A percentile compares a stretch with the other conserved stretches of the same genome.
Evolutionary conservation across 2,797 vertebrate species (phyloP).

Genomic region (Cossypha niveicapilla): DNA sequence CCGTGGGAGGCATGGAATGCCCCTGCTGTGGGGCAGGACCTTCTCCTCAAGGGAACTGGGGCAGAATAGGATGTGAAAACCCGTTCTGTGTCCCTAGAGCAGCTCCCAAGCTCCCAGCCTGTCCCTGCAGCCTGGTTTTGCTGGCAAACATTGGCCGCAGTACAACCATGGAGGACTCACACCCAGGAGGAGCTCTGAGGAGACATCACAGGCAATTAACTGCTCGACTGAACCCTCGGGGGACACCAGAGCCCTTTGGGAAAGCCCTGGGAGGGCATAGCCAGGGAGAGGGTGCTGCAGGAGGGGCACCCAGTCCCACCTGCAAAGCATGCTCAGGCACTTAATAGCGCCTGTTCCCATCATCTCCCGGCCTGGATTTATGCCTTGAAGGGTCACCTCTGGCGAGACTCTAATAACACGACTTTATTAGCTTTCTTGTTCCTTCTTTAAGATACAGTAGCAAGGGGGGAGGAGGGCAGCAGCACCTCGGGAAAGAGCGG

Average conservation of each 20-base stretch:
- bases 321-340: not conserved
- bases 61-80: not conserved
- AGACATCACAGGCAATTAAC: not conserved
- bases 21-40: not conserved
- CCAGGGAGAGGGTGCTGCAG: not conserved
- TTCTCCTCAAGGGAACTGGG: fast-evolving
- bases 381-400: slow-evolving; percentile 57
- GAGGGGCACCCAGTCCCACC: not conserved
- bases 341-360: slow-evolving; percentile 52
- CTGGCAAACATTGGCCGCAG: not conserved
- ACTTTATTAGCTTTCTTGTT: slow-evolving; percentile 70
- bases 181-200: fast-evolving
- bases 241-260: not conserved
- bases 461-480: slow-evolving; percentile 28
- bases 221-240: fast-evolving
- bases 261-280: fast-evolving
- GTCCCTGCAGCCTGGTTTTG: not conserved
- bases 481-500: not conserved
- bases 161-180: fast-evolving
- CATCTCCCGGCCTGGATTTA: slow-evolving; percentile 56
- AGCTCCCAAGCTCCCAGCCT: not conserved
- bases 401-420: slow-evolving; percentile 60
- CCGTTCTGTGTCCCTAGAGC: not conserved
- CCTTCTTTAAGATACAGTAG: slow-evolving; percentile 58
- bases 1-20: fast-evolving